phyloP scores from a whole-genome alignment of 2,888 invertebrate species.

The Venustoraphidia nigricollis region DNA sequence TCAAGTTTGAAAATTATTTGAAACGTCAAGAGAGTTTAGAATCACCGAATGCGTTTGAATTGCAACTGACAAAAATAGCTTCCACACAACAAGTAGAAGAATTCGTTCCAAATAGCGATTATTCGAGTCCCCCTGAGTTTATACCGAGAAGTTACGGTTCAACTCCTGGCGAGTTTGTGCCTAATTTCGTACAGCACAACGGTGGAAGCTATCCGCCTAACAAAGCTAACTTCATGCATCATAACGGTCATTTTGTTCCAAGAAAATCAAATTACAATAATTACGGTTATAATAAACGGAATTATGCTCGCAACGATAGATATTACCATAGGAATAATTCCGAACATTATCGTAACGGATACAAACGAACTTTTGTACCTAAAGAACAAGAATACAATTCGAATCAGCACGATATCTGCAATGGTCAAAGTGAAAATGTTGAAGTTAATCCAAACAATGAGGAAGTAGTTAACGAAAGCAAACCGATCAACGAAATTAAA shows the following conservation, averaged over 20 bases:
- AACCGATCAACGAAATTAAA: no score
- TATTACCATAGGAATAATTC: not conserved
- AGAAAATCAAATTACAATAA: not conserved
- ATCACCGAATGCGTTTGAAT: not conserved
- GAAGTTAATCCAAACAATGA: no score
- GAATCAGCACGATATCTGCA: no score
- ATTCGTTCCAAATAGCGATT: not conserved
- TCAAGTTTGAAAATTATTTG: constrained; percentile 5
- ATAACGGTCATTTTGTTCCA: no score
- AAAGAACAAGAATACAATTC: no score
- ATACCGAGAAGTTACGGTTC: not conserved
- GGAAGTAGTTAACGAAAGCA: no score
- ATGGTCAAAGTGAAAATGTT: no score
- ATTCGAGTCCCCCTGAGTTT: not conserved
- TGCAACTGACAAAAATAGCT: not conserved
- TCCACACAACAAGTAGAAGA: not conserved
- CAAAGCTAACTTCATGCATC: not conserved
- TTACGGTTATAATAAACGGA: not conserved
- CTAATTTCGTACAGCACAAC: not conserved
- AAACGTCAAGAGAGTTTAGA: not conserved
- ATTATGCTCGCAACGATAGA: not conserved
- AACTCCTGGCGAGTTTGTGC: not conserved
- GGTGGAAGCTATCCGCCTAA: not conserved
- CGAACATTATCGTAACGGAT: not conserved
- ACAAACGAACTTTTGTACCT: no score